These are phyloP conservation scores for Amblyornis subalaris DNA, from an alignment of 2,113 vertebrate species.

Conservation along the genomic window DNA sequence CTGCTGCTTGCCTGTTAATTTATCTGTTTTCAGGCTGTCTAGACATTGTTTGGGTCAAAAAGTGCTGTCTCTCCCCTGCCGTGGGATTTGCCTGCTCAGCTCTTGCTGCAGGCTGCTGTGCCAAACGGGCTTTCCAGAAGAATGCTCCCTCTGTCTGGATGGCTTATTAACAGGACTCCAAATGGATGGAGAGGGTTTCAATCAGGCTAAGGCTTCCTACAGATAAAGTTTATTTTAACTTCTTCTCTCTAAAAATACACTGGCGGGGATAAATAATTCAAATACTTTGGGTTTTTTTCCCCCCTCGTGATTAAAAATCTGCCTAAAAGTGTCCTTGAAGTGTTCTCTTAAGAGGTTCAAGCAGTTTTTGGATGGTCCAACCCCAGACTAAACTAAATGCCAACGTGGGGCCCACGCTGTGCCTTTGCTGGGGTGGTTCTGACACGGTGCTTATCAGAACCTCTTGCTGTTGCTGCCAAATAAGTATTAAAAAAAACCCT, in stretches of 20 bases:
- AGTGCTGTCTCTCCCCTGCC: conserved; percentile 53
- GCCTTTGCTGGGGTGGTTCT: background rate
- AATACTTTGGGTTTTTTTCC: background rate
- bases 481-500: background rate
- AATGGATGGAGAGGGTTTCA: conserved; percentile 47
- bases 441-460: background rate
- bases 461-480: background rate
- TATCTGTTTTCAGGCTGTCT: conserved; percentile 77
- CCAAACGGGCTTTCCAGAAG: conserved; percentile 49
- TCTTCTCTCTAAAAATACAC: conserved; percentile 62
- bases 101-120: conserved; percentile 50
- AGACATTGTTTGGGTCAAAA: conserved; percentile 74
- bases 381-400: background rate
- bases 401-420: background rate
- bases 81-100: conserved; percentile 59
- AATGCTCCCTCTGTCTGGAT: conserved; percentile 60
- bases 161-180: conserved; percentile 48
- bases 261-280: conserved; percentile 49
- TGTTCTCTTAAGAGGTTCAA: background rate
- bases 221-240: conserved; percentile 72
- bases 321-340: conserved; percentile 31
- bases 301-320: conserved; percentile 16
- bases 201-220: conserved; percentile 63
- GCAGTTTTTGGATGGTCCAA: background rate
- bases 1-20: conserved; percentile 67